phyloP scores from a whole-genome alignment of 2,888 invertebrate species.

The Orthonevra nobilis region DNA sequence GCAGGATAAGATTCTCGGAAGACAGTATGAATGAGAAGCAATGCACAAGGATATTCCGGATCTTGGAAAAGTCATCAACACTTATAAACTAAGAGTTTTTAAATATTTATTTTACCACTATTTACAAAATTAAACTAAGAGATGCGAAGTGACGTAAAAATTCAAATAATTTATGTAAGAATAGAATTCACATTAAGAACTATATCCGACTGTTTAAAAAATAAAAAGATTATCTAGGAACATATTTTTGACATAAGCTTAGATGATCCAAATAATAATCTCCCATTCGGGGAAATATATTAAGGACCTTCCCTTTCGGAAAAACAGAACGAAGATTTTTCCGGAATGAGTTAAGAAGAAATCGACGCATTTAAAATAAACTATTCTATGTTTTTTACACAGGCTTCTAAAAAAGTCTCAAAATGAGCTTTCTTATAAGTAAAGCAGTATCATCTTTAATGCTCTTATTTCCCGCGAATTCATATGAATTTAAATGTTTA shows the following conservation, averaged over 20 bases:
- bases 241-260: background rate
- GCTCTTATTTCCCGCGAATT: too few species aligned
- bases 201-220: background rate
- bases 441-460: too few species aligned
- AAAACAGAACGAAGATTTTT: background rate
- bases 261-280: background rate
- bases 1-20: constrained; percentile 5
- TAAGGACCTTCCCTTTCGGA: background rate
- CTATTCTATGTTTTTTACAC: too few species aligned
- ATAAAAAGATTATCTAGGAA: too few species aligned
- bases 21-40: constrained; percentile 8
- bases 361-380: too few species aligned
- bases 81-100: background rate
- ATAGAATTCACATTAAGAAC: background rate
- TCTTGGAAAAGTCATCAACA: background rate
- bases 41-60: background rate
- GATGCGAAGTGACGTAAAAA: background rate
- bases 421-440: too few species aligned
- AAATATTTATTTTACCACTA: constrained; percentile 5
- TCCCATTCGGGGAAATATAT: background rate
- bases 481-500: too few species aligned
- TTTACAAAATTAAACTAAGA: constrained; percentile 9
- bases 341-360: background rate
- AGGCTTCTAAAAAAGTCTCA: too few species aligned
- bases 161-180: background rate